Evolutionary conservation across 2,888 invertebrate species (phyloP), one percentile per base, ranked within the genome.

Genomic region (Heliconius ismenius): DNA sequence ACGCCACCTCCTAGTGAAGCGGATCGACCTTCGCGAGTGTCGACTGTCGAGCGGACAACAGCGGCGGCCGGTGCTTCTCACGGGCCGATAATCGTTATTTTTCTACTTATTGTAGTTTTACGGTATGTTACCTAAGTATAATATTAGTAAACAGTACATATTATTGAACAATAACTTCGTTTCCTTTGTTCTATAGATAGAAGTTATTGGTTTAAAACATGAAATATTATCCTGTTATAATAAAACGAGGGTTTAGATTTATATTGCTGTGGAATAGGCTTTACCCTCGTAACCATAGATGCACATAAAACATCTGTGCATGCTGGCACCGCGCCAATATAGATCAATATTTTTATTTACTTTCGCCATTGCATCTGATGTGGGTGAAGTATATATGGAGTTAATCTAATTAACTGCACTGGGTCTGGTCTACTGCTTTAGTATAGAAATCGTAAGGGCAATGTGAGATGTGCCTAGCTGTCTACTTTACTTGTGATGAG

Each of bases 41-140:
- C 43, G 88, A 87, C 10, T 11, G 39, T 32, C 32, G 32, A 32
- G 84, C 88, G 86, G 85, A 85, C 87, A 86, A 87, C 89, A 90
- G 87, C 88, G 86, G 91, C 90, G 90, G 90, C 90, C 91, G 91
- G 91, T 90, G 88, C 90, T 91, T 92, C 90, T 89, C 90, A 90
- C 90, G 89, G 88, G 88, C 88, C 88, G 88, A 86, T 82, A 83
- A 89, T 85, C 86, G 86, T 88, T 60, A 64, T 76, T 76, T 72
- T 76, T 73, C 43, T 26, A 64, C 28, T 65, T 39, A 65, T 72
- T 73, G 21, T 72, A 65, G 54, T 60, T 62, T 68, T 39, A 39
- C 68, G 76, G 76, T 76, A 65, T n/a, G 64, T 72, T 72, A 21
- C n/a, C 39, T 39, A 70, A 64, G 32, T 36, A 26, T 9, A 65